Evolutionary conservation across 2,113 vertebrate species (phyloP).

Genomic region (Sceloporus tristichus): DNA sequence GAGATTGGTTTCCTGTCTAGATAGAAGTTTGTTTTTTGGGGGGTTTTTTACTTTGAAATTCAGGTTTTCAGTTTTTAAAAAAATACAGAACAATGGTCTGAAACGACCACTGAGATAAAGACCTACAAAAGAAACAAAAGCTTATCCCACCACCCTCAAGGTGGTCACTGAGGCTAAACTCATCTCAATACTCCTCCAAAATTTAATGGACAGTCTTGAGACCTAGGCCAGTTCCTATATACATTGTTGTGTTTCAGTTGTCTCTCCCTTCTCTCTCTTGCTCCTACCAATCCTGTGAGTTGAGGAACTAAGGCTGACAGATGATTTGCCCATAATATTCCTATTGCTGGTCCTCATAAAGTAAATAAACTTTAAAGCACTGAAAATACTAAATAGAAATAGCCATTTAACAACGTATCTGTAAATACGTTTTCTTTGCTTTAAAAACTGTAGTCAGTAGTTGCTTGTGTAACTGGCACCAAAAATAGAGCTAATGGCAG

Average conservation of each 20-base stretch:
- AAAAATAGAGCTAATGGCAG: constrained; percentile 20
- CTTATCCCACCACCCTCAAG: not conserved
- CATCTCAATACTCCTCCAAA: not conserved
- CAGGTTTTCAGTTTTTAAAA: not conserved
- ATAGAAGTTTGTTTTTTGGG: not conserved
- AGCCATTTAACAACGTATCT: too few species aligned
- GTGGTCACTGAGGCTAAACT: not conserved
- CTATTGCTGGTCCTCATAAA: not conserved
- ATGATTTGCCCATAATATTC: not conserved
- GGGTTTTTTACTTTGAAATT: not conserved
- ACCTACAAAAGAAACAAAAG: not conserved
- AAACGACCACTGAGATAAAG: not conserved
- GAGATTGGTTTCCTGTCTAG: too few species aligned
- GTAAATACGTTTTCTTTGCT: too few species aligned
- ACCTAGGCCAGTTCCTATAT: not conserved
- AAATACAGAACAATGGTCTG: not conserved
- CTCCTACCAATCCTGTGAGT: not conserved
- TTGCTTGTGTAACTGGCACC: not conserved
- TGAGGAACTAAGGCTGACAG: not conserved
- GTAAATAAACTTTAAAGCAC: not conserved
- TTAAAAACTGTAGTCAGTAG: not conserved
- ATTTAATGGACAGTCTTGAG: not conserved
- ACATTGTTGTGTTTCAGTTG: too few species aligned
- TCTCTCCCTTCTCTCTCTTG: not conserved
- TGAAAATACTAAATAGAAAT: not conserved